Evolutionary conservation across 2,888 invertebrate genomes (phyloP).

Genomic region (Myathropa florea): DNA sequence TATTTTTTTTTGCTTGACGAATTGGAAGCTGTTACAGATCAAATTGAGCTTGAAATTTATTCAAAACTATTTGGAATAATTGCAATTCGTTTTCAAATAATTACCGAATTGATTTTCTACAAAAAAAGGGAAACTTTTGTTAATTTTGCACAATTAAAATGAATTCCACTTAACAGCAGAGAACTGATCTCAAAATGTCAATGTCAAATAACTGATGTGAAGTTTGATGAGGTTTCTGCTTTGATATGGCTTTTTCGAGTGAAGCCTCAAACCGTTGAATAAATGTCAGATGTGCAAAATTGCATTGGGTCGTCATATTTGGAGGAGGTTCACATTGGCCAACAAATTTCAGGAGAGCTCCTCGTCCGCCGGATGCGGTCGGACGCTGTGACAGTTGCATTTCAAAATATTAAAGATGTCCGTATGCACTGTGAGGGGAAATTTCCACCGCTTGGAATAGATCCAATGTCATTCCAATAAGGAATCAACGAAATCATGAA

Average conservation of each 20-base stretch:
- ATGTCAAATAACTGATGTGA: conserved; percentile 62
- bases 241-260: neutral
- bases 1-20: conserved; percentile 1
- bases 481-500: no score
- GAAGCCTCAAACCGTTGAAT: neutral
- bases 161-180: conserved; percentile 42
- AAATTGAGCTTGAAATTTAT: conserved; percentile 1
- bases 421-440: no score
- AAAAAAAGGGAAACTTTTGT: conserved; percentile 31
- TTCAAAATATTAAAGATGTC: neutral
- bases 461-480: no score
- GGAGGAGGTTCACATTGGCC: neutral
- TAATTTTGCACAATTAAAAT: conserved; percentile 51
- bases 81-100: conserved; percentile 15
- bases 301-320: neutral
- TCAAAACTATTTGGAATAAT: neutral
- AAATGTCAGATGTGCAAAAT: neutral
- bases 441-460: no score
- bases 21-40: conserved; percentile 9
- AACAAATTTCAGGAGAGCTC: neutral
- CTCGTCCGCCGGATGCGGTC: no score
- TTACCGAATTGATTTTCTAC: conserved; percentile 44
- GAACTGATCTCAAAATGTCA: conserved; percentile 62
- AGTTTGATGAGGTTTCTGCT: conserved; percentile 15
- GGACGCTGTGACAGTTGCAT: neutral